Evolutionary conservation across 1,140 invertebrate genomes (phyloP).

Genomic region (Phymorhynchus buccinoides): DNA sequence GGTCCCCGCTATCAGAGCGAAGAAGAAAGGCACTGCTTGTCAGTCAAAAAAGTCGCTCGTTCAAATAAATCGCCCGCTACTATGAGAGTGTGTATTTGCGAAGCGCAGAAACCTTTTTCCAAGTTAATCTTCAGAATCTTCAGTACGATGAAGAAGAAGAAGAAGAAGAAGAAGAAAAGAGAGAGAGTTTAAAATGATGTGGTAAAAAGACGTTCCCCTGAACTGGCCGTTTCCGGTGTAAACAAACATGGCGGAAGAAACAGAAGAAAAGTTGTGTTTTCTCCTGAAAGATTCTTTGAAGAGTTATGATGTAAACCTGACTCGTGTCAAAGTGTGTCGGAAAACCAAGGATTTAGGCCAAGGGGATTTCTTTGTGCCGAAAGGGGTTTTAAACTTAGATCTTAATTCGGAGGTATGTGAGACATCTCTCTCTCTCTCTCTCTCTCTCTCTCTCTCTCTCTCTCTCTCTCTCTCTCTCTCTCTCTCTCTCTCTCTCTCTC

Average conservation of each 20-base stretch:
- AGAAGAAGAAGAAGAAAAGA: too few species aligned
- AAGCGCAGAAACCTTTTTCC: too few species aligned
- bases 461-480: neutral
- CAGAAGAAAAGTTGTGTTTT: neutral
- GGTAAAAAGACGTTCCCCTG: too few species aligned
- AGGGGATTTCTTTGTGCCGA: constrained; percentile 35
- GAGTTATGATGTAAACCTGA: neutral
- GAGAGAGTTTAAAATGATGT: too few species aligned
- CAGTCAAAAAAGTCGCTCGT: too few species aligned
- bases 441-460: neutral
- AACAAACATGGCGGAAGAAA: constrained; percentile 36
- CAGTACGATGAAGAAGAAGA: too few species aligned
- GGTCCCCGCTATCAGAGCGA: too few species aligned
- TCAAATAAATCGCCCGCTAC: too few species aligned
- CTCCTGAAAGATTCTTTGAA: neutral
- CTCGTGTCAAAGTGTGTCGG: constrained; percentile 29
- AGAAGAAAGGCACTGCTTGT: too few species aligned
- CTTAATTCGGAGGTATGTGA: neutral
- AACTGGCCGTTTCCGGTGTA: constrained; percentile 42
- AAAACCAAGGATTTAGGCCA: constrained; percentile 25
- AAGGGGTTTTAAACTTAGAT: constrained; percentile 25
- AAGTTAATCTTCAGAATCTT: too few species aligned
- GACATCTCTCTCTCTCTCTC: neutral
- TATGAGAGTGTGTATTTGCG: too few species aligned
- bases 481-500: neutral